Base-by-base conservation (phyloP, 2,888 invertebrate species). In the Pristionchus arcanus region DNA sequence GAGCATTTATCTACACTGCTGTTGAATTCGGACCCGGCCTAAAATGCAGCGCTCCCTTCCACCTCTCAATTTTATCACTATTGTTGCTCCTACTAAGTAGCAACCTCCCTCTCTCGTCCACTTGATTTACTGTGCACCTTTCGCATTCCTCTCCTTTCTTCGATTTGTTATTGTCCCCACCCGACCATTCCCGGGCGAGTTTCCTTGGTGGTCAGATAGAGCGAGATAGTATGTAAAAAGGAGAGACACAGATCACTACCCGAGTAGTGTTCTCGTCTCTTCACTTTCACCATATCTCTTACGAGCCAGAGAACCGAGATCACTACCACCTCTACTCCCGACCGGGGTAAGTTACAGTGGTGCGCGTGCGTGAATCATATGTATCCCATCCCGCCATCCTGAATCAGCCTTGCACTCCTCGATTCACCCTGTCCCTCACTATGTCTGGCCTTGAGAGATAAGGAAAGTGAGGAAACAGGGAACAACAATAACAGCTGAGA, bases 131-230 rank as follows among this genome's bases (percentile, higher is more conserved):
- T 25, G 34, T 42, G 37, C 74, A 74, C 74, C 74, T 15, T 13
- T 21, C 37, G 31, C 28, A 37, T 74, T 74, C 37, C 37, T 37
- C 74, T 11, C 63, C 42, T 49, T 49, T 74, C 71, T 31, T 71
- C 74, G 74, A 74, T 37, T 74, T 74, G 74, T 74, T 74, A 37
- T 74, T 74, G 34, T 74, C 34, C 66, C 37, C 74, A n/a, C n/a
- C 28, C 7, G 37, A 2, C 74, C 31, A 74, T 68, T 68, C 68
- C 68, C 37, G 25, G 21, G 37, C 2, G 74, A 25, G 68, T 28
- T 13, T 49, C 42, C 42, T 25, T 7, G 59, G 59, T 59, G 3
- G 59, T 59, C 59, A 63, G 63, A 63, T 7, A 21, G 63, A 21
- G 63, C 3, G 63, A 63, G 63, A 63, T 2, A 15, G 63, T 5